Conservation (phyloP, 2,113 vertebrate genomes). For the Calyptomena viridis region DNA sequence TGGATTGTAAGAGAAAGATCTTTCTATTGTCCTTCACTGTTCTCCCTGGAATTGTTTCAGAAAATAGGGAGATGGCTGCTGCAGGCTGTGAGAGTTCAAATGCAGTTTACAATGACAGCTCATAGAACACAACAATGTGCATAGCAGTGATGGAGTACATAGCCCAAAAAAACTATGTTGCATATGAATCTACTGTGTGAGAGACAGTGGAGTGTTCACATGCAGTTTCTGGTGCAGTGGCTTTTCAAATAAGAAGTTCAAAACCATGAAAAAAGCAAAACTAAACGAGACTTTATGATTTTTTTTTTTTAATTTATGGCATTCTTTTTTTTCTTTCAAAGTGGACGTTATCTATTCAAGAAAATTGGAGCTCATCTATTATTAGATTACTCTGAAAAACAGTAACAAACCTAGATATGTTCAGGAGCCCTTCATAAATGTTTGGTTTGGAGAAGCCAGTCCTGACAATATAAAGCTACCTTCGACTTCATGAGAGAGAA, state of each 20-base stretch:
- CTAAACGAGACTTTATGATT: neutral
- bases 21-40: neutral
- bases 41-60: neutral
- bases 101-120: neutral
- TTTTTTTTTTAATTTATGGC: neutral
- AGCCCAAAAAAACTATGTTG: rapidly evolving
- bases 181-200: neutral
- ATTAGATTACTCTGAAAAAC: neutral
- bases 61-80: neutral
- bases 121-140: neutral
- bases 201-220: neutral
- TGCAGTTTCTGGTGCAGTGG: neutral
- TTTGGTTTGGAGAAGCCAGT: neutral
- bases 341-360: neutral
- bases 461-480: neutral
- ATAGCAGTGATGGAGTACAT: neutral
- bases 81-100: neutral
- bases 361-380: neutral
- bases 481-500: neutral
- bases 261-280: neutral
- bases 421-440: neutral
- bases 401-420: neutral
- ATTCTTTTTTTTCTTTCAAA: neutral
- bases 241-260: neutral
- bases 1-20: neutral